These are phyloP conservation scores for Hemibagrus wyckioides DNA, from an alignment of 2,113 vertebrate species.

Conservation along the genomic window DNA sequence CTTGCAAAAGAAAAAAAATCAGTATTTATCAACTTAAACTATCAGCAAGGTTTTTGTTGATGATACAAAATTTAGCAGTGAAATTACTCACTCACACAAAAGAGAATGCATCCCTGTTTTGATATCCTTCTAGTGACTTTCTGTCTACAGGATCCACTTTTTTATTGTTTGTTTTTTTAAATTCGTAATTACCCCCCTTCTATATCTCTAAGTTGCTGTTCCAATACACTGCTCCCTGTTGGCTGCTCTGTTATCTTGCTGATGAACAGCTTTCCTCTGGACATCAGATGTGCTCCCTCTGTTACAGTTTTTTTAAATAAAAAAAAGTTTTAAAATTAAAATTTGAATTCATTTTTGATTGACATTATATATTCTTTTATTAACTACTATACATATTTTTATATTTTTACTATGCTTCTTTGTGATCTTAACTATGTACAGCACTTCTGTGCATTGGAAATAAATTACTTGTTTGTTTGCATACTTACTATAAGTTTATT, in stretches of 20 bases:
- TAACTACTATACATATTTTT: no score
- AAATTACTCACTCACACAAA: neutral
- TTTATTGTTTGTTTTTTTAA: no score
- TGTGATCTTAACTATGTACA: no score
- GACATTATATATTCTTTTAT: neutral
- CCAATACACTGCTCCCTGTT: neutral
- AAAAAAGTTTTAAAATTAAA: neutral
- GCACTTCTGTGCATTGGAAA: neutral
- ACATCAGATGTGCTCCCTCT: neutral
- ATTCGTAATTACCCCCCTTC: no score
- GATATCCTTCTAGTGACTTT: neutral
- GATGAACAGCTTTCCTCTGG: neutral
- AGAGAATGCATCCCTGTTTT: neutral
- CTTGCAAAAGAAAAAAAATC: neutral
- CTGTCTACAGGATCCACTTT: neutral
- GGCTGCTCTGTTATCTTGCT: neutral
- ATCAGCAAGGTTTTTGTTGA: neutral
- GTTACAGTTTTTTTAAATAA: neutral
- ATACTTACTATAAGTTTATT: neutral
- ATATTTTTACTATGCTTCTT: no score
- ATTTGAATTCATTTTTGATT: neutral
- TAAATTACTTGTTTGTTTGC: neutral
- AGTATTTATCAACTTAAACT: neutral
- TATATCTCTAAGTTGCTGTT: neutral
- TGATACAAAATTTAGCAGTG: neutral